phyloP scores from a whole-genome alignment of 2,888 invertebrate species.

The Oscheius sp. region DNA sequence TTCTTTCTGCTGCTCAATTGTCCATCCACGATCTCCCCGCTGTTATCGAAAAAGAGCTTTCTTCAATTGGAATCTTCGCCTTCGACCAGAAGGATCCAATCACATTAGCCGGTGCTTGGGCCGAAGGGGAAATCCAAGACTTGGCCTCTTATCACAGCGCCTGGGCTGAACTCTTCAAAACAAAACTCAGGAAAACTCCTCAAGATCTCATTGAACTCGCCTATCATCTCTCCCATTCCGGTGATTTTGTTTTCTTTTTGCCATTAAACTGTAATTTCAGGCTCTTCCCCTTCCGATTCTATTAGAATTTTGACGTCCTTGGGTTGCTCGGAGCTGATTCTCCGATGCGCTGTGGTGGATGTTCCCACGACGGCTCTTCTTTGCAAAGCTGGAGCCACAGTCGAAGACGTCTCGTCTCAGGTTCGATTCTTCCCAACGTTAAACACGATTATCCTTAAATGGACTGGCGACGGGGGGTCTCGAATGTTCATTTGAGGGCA shows the following conservation, averaged over 20 bases:
- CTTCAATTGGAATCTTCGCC: background rate
- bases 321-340: slow-evolving; percentile 46
- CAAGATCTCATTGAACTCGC: slow-evolving; percentile 58
- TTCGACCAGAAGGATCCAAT: slow-evolving; percentile 24
- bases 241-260: too few relatives aligned
- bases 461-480: background rate
- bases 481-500: background rate
- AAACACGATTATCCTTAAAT: slow-evolving; percentile 6
- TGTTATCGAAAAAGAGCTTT: slow-evolving; percentile 34
- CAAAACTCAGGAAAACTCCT: slow-evolving; percentile 47
- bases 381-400: slow-evolving; percentile 44
- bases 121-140: slow-evolving; percentile 34
- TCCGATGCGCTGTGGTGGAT: slow-evolving; percentile 53
- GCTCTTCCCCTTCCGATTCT: slow-evolving; percentile 21
- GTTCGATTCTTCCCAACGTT: slow-evolving; percentile 8
- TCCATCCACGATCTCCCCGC: slow-evolving; percentile 33
- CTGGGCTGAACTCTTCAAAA: slow-evolving; percentile 56
- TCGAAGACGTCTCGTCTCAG: slow-evolving; percentile 32
- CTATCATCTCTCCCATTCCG: slow-evolving; percentile 55
- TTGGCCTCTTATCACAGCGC: slow-evolving; percentile 43
- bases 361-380: slow-evolving; percentile 46
- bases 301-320: slow-evolving; percentile 44
- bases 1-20: slow-evolving; percentile 47
- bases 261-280: too few relatives aligned
- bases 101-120: slow-evolving; percentile 31